These are phyloP conservation scores for Oxygymnocypris stewartii DNA, from an alignment of 2,113 vertebrate species.

Conservation along the genomic window DNA sequence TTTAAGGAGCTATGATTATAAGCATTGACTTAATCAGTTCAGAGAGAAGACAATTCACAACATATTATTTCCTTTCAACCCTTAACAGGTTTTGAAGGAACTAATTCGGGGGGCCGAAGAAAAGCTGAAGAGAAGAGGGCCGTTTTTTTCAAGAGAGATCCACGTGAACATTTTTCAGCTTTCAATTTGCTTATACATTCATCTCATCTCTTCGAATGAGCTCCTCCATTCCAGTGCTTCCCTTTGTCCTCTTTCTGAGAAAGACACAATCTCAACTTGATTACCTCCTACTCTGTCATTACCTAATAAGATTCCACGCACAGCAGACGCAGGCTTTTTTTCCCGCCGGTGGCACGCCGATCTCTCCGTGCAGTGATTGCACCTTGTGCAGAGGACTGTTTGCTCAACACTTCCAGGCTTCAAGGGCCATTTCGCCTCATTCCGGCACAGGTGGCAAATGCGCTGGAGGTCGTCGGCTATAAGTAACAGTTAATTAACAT, in stretches of 20 bases:
- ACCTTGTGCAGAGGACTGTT: constrained; percentile 68
- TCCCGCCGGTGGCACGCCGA: constrained; percentile 43
- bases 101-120: constrained; percentile 59
- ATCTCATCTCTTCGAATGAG: constrained; percentile 54
- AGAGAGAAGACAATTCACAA: constrained; percentile 65
- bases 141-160: constrained; percentile 37
- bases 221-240: constrained; percentile 62
- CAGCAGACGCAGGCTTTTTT: constrained; percentile 56
- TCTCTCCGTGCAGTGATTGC: constrained; percentile 62
- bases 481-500: constrained; percentile 72
- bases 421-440: constrained; percentile 64
- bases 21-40: constrained; percentile 65
- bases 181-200: constrained; percentile 52
- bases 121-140: constrained; percentile 56
- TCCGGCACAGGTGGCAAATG: constrained; percentile 68
- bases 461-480: constrained; percentile 61
- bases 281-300: constrained; percentile 70
- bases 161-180: constrained; percentile 45
- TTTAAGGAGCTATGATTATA: constrained; percentile 67
- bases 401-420: constrained; percentile 66
- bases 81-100: constrained; percentile 63
- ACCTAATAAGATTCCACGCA: constrained; percentile 66
- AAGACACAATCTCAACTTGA: constrained; percentile 70
- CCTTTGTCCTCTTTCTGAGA: constrained; percentile 65
- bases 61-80: constrained; percentile 65